Percentiles rank a stretch among this genome's conserved stretches.
These are phyloP conservation scores for Psilopogon haemacephalus DNA, from an alignment of 2,113 vertebrate species.

Conservation along the genomic window DNA sequence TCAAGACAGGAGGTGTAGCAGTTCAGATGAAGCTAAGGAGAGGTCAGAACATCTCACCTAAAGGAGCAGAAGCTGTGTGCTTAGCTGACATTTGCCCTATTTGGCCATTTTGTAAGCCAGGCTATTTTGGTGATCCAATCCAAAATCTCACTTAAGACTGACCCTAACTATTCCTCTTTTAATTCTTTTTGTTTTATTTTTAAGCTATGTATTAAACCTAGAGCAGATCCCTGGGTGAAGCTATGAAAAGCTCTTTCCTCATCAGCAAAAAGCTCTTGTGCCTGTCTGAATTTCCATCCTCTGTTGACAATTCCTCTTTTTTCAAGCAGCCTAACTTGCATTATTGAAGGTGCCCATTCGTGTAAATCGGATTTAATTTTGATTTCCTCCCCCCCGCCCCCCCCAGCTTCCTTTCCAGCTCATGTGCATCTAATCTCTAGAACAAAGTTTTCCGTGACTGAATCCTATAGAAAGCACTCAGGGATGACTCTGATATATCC, in stretches of 20 bases:
- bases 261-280: neutral
- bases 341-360: neutral
- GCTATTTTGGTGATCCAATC: neutral
- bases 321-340: neutral
- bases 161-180: neutral
- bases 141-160: neutral
- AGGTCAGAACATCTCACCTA: neutral
- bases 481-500: neutral
- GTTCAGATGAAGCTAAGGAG: neutral
- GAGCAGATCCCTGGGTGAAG: neutral
- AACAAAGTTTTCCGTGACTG: neutral
- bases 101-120: neutral
- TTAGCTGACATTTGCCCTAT: neutral
- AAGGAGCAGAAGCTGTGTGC: neutral
- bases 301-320: neutral
- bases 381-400: too few species aligned
- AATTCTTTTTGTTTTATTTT: too few species aligned
- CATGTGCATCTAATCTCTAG: neutral
- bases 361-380: neutral
- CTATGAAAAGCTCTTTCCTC: neutral
- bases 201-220: neutral
- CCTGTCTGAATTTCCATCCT: neutral
- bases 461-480: neutral
- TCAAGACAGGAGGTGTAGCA: neutral
- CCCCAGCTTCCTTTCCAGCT: accelerated